These are phyloP conservation scores for Colletes gigas DNA, from an alignment of 1,140 invertebrate genomes.

Conservation along the genomic window DNA sequence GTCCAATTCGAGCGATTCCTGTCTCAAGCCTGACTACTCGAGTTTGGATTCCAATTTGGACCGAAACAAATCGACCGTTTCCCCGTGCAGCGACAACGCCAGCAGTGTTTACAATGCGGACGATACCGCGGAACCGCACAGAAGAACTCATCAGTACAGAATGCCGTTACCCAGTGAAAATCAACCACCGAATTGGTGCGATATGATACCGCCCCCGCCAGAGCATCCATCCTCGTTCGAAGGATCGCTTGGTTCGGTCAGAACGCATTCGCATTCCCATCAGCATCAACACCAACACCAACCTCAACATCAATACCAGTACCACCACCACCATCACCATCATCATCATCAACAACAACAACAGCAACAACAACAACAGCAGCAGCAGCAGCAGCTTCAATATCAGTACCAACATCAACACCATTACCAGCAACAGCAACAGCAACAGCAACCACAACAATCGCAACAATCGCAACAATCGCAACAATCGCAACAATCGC, in stretches of 20 bases:
- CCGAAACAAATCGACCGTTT: conserved; percentile 78
- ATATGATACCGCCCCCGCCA: conserved; percentile 89
- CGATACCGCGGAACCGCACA: conserved; percentile 74
- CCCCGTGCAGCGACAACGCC: conserved; percentile 78
- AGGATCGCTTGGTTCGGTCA: conserved; percentile 32
- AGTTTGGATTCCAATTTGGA: conserved; percentile 79
- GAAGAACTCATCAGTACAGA: conserved; percentile 69
- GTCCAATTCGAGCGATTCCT: conserved; percentile 80
- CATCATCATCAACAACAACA: neutral
- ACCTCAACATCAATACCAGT: conserved; percentile 39
- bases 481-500: no score
- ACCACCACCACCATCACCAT: neutral
- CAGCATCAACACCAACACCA: conserved; percentile 45
- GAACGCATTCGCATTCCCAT: conserved; percentile 39
- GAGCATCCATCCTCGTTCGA: conserved; percentile 87
- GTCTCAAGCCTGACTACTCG: conserved; percentile 81
- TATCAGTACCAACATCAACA: conserved; percentile 19
- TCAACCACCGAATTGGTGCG: conserved; percentile 86
- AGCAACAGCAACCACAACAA: no score
- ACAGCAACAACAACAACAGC: neutral
- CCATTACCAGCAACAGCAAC: neutral
- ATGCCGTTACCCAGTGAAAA: conserved; percentile 58
- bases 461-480: no score
- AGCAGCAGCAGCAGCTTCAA: conserved; percentile 12
- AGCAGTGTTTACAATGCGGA: conserved; percentile 80